Base-by-base conservation (phyloP, 1,140 invertebrate species). In the Adoxophyes honmai region DNA sequence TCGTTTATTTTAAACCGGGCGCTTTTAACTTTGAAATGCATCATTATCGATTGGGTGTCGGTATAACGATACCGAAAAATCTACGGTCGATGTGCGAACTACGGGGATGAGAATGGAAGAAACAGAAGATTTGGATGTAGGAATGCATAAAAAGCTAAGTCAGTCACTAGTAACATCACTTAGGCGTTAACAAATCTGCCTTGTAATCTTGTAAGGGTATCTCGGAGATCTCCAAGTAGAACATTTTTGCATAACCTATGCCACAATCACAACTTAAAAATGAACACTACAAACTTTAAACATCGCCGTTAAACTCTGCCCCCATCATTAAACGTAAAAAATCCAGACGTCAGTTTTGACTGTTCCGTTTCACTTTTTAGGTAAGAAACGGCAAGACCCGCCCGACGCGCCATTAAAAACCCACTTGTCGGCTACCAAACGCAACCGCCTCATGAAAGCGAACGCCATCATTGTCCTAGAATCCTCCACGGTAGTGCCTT, bases 401-500 rank as follows among this genome's bases (percentile, higher is more conserved):
- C n/a, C 48, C 36, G 71, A 71, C 66, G 72, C 71, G 10, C 11
- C 48, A 67, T 75, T 48, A 74, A 82, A 79, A 67, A 70, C 66
- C 70, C 70, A 7, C 64, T 86, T 28, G 55, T 70, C 78, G 9
- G 57, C 78, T 0, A 88, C 79, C 11, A 75, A 72, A 68, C 73
- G 81, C 4, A 86, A 88, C 57, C 71, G 75, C 18, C 66, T 84
- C 0, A 81, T 81, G 69, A 88, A 88, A 68, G 70, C 48, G 48
- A 88, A 88, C 59, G 81, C 83, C 4, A 75, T 76, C 7, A 68
- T 53, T 0, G 66, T 88, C 60, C 58, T 88, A 66, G 81, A 88
- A 64, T 62, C 51, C 9, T 76, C 81, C n/a, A 80, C 74, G 0
- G 79, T 72, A 0, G 4, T 80, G 6, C 86, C 83, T 0, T 88